Percentiles rank a stretch among this genome's conserved stretches.
phyloP scores from a whole-genome alignment of 2,797 vertebrate species.

The Spinus pinus region DNA sequence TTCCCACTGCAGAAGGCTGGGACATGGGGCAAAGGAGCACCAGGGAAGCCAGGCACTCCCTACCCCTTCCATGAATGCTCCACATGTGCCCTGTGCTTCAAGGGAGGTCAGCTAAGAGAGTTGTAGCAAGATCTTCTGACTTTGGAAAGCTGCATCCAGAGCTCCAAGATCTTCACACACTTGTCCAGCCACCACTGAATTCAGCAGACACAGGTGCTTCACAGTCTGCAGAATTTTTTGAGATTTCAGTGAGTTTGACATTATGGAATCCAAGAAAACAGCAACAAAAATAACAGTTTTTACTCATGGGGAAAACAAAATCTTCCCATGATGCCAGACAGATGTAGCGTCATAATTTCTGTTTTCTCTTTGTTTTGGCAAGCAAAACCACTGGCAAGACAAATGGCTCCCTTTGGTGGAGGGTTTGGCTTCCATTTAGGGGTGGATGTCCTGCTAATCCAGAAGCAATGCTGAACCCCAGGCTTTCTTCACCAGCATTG shows the following conservation, averaged over 20 bases:
- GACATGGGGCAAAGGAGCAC: neutral
- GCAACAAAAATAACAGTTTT: neutral
- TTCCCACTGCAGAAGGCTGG: conserved; percentile 16
- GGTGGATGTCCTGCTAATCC: neutral
- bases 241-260: neutral
- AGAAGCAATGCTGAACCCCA: neutral
- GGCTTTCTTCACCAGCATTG: neutral
- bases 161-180: neutral
- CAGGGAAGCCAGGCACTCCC: neutral
- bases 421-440: neutral
- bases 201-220: neutral
- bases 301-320: neutral
- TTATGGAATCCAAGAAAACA: neutral
- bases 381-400: neutral
- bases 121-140: neutral
- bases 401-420: neutral
- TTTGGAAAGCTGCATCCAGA: neutral
- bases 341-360: neutral
- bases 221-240: neutral
- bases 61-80: neutral
- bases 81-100: neutral
- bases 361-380: neutral
- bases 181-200: neutral
- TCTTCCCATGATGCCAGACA: neutral
- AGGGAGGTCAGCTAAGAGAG: neutral